Percentiles rank a stretch among this genome's conserved stretches.
phyloP scores from a whole-genome alignment of 2,888 invertebrate species.

The Ectobius pallidus region DNA sequence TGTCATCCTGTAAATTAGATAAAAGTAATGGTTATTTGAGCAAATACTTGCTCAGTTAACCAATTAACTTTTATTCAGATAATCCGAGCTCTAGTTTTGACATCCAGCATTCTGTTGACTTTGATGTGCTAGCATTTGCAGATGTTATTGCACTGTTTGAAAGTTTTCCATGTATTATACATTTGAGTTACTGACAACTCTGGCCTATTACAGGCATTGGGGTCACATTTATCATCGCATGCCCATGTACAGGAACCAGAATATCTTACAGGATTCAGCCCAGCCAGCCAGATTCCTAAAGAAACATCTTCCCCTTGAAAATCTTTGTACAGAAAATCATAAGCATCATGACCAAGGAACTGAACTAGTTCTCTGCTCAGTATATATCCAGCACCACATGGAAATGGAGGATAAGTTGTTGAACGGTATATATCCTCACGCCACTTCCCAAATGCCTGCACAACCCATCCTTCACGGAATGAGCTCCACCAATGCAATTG shows the following conservation, averaged over 20 bases:
- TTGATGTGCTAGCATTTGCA: too few relatives aligned
- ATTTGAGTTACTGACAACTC: conserved; percentile 34
- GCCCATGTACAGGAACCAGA: conserved; percentile 31
- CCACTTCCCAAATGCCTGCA: conserved; percentile 47
- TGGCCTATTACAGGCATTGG: conserved; percentile 32
- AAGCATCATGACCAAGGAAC: conserved; percentile 38
- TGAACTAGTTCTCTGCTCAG: conserved; percentile 41
- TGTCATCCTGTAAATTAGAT: too few relatives aligned
- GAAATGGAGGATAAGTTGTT: conserved; percentile 47
- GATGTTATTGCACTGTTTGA: conserved; percentile 31
- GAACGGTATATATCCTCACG: conserved; percentile 44
- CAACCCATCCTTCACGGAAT: conserved; percentile 46
- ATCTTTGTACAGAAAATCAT: conserved; percentile 20
- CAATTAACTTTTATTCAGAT: too few relatives aligned
- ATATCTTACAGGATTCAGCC: conserved; percentile 37
- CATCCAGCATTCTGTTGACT: too few relatives aligned
- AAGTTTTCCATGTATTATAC: conserved; percentile 37
- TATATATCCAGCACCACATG: conserved; percentile 48
- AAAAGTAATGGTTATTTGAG: too few relatives aligned
- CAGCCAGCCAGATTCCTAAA: conserved; percentile 46
- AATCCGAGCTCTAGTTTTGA: too few relatives aligned
- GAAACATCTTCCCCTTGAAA: conserved; percentile 48
- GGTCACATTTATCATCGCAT: conserved; percentile 31
- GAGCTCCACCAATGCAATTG: conserved; percentile 46
- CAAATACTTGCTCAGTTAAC: too few relatives aligned